Evolutionary conservation across 2,888 invertebrate genomes (phyloP), one percentile per base, ranked within the genome.

Genomic region (Dorcus hopei): DNA sequence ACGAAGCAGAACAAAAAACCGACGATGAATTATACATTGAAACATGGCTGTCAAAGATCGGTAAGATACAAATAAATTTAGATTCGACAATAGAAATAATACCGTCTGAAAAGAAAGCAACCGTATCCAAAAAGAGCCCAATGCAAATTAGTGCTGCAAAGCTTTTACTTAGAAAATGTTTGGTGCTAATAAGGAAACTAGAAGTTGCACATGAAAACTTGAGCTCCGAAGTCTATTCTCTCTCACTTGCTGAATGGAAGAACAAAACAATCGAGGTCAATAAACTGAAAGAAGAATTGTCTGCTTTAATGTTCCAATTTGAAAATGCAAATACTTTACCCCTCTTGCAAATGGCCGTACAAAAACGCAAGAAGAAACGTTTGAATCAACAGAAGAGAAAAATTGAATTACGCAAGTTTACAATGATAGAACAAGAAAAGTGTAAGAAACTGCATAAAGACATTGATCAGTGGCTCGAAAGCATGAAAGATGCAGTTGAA

Each of bases 401-500:
- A 58, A 66, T 81, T 62, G 81, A 82, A 64, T 79, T 80, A 72
- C 75, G 78, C 45, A 72, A 76, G 38, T 68, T 72, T 40, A 70
- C 67, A 43, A 79, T 79, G 54, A 57, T 23, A 47, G 70, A 65
- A 14, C 77, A 79, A 47, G 82, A 80, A 64, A 59, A 52, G 72
- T 78, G 63, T 75, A 78, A 8, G 74, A 74, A 61, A 75, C 77
- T 81, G 53, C 84, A 88, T 58, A 78, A 83, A 54, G 80, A 84
- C 63, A 86, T 88, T 65, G 87, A 91, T 78, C 81, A 83, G 48
- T 87, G 88, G 81, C 78, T 89, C 60, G 83, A 85, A 63, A 82
- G 82, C 59, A 85, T 87, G 71, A 83, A 85, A 66, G 85, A 87
- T 69, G 81, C 85, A 57, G 85, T 86, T 42, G 80, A 83, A 55